phyloP scores from a whole-genome alignment of 2,888 invertebrate species.

The Noctua janthina region DNA sequence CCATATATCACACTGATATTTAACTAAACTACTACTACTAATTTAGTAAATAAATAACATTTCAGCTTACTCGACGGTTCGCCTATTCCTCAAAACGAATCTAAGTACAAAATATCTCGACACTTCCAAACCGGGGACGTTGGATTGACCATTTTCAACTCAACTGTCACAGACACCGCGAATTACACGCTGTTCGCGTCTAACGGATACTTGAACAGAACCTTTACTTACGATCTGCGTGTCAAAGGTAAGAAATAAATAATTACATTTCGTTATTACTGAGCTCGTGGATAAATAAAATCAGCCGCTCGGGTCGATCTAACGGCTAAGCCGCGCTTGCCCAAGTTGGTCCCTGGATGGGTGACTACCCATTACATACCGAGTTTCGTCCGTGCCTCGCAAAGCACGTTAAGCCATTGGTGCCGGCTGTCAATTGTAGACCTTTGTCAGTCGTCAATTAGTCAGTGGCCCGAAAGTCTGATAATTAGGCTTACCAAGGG shows the following conservation, averaged over 20 bases:
- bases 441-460: too few relatives aligned
- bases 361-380: too few relatives aligned
- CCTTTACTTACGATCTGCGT: slow-evolving; percentile 70
- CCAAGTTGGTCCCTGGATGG: too few relatives aligned
- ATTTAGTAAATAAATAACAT: neutral
- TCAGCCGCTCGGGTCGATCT: too few relatives aligned
- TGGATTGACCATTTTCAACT: slow-evolving; percentile 66
- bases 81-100: slow-evolving; percentile 56
- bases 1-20: neutral
- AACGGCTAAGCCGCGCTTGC: too few relatives aligned
- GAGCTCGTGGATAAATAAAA: too few relatives aligned
- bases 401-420: too few relatives aligned
- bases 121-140: slow-evolving; percentile 40
- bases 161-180: slow-evolving; percentile 76
- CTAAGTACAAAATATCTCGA: slow-evolving; percentile 63
- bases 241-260: slow-evolving; percentile 71
- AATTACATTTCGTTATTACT: neutral
- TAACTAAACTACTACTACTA: too few relatives aligned
- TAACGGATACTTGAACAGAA: slow-evolving; percentile 70
- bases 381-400: too few relatives aligned
- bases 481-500: too few relatives aligned
- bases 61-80: slow-evolving; percentile 66
- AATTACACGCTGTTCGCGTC: slow-evolving; percentile 78
- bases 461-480: too few relatives aligned
- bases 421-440: too few relatives aligned